These are phyloP conservation scores for Morbakka virulenta DNA, from an alignment of 30 jellyfish, hydroid and myxozoan species.

Conservation along the genomic window DNA sequence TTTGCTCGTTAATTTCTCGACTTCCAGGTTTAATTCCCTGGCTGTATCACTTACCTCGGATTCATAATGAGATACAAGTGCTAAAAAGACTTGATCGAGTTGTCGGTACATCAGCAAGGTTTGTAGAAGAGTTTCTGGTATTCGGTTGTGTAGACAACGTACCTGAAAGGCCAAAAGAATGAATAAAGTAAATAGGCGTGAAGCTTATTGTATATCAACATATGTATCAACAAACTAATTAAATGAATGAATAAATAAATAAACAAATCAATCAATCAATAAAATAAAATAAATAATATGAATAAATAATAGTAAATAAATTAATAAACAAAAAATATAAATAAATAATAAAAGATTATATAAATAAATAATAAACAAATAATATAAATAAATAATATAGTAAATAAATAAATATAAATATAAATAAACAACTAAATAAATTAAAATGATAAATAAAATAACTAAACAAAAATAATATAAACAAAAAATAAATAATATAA, in stretches of 20 bases:
- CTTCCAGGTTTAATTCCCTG: conserved; percentile 67
- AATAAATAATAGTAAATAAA: too few relatives aligned
- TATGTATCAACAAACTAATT: too few relatives aligned
- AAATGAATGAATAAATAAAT: too few relatives aligned
- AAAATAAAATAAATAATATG: too few relatives aligned
- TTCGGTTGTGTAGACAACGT: conserved; percentile 70
- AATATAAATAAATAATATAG: too few relatives aligned
- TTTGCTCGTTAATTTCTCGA: conserved; percentile 75
- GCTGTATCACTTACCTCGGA: conserved; percentile 74
- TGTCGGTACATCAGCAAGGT: conserved; percentile 65
- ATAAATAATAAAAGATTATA: background rate
- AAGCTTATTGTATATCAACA: background rate
- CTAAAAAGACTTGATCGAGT: conserved; percentile 69
- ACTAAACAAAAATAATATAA: too few relatives aligned
- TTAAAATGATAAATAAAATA: too few relatives aligned
- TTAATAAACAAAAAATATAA: background rate
- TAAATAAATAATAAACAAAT: too few relatives aligned
- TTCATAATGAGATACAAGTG: conserved; percentile 73
- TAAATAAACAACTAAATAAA: too few relatives aligned
- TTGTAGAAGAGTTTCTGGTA: conserved; percentile 88
- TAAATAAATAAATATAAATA: too few relatives aligned
- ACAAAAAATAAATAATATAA: too few relatives aligned
- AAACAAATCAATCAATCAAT: too few relatives aligned
- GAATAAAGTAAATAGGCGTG: background rate
- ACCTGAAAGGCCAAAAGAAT: conserved; percentile 43